Evolutionary conservation across 1,140 invertebrate species (phyloP), one percentile per base, ranked within the genome.

Genomic region (Heliothis subflexa): DNA sequence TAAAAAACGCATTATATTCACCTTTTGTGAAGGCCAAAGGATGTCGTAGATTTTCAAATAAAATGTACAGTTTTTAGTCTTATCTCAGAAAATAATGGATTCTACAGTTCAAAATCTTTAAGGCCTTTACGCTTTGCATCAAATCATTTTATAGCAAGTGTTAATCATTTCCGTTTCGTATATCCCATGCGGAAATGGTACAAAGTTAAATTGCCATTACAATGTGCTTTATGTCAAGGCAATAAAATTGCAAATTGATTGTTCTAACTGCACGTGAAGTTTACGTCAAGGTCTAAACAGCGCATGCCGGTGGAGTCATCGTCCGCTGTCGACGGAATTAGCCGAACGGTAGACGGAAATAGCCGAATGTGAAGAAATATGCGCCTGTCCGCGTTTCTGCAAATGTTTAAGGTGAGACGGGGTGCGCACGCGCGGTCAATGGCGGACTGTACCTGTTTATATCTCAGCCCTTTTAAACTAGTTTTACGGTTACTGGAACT

Each of bases 221-320:
- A 64, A 13, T 68, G 12, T 45, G 11, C 61, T 50, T 66, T 68
- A 77, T 77, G 16, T 25, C 50, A 68, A 77, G 47, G 74, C 49
- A 50, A 57, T 57, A 77, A 55, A 62, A 68, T 57, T 68, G 50
- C 18, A 55, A 77, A 68, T 77, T 54, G 74, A 55, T 68, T 77
- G 61, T 77, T 77, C 16, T 45, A 68, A 66, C 50, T 55, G 61
- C 74, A 77, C 61, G 33, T 62, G 25, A 68, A 55, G 74, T 77
- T 77, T 77, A 77, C 74, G 74, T 88, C 86, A 91, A 91, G 87
- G 88, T 91, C 87, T 87, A 85, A 87, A 86, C 82, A 86, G 85
- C 86, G 89, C 89, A 89, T 92, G 86, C 86, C 86, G 82, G 72
- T 77, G 89, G 88, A 92, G 92, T 93, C 92, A 93, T 93, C 90